phyloP scores from a whole-genome alignment of 37 sponge, comb jelly and placozoan species.

The Dysidea cf. avara region DNA sequence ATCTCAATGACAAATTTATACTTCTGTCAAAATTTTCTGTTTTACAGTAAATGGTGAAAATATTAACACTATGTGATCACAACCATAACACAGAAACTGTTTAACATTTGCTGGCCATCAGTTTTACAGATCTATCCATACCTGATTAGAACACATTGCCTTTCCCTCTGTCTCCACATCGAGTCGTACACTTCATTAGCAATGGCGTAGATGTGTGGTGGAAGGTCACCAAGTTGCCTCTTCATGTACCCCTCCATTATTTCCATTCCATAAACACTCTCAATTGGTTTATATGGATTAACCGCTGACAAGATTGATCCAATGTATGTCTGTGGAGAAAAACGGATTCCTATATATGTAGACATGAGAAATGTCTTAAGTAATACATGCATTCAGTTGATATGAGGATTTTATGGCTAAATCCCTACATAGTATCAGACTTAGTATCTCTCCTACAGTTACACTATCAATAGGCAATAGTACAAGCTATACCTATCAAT shows the following conservation, averaged over 20 bases:
- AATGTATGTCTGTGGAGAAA: constrained; percentile 94
- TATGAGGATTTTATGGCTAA: no score
- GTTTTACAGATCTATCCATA: background rate
- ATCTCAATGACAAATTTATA: no score
- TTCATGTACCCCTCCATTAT: constrained; percentile 79
- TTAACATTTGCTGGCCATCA: no score
- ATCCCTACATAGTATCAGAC: background rate
- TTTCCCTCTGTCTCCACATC: constrained; percentile 93
- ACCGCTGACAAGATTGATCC: constrained; percentile 95
- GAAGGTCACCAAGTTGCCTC: constrained; percentile 86
- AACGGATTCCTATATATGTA: no score
- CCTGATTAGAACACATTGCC: constrained; percentile 98
- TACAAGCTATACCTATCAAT: no score
- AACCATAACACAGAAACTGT: no score
- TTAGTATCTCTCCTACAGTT: background rate
- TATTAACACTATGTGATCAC: no score
- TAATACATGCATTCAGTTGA: no score
- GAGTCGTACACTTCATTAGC: constrained; percentile 93
- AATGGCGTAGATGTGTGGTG: constrained; percentile 96
- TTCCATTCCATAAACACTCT: constrained; percentile 69
- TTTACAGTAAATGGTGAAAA: no score
- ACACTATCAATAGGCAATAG: no score
- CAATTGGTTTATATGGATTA: constrained; percentile 90
- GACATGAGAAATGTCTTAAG: no score
- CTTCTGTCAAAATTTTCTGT: no score